phyloP scores from a whole-genome alignment of 2,797 vertebrate species.

The Pogonophryne albipinna region DNA sequence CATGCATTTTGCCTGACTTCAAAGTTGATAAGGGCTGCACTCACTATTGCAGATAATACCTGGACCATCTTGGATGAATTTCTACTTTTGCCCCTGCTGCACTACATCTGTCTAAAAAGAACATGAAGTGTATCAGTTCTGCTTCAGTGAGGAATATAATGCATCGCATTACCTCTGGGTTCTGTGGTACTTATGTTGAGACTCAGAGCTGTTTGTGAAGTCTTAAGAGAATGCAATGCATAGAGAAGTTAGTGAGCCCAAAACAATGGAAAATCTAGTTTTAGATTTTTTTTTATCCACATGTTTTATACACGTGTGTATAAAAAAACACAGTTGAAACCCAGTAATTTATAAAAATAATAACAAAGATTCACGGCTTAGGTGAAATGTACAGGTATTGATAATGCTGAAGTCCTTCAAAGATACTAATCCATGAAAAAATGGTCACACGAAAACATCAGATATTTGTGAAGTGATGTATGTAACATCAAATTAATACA shows the following conservation, averaged over 20 bases:
- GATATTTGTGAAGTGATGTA: background rate
- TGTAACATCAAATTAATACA: background rate
- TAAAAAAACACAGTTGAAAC: background rate
- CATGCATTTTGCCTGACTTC: slow-evolving; percentile 62
- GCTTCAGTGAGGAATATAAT: slow-evolving; percentile 45
- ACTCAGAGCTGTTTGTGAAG: slow-evolving; percentile 20
- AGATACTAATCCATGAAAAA: no score
- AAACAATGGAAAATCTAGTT: slow-evolving; percentile 47
- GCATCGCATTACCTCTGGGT: slow-evolving; percentile 34
- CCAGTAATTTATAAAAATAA: background rate
- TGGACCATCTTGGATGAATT: slow-evolving; percentile 66
- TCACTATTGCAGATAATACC: slow-evolving; percentile 59
- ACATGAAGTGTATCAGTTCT: slow-evolving; percentile 51
- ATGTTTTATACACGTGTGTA: background rate
- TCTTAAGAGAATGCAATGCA: slow-evolving; percentile 15
- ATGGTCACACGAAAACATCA: background rate
- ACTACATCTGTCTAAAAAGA: slow-evolving; percentile 55
- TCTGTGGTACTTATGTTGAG: slow-evolving; percentile 26
- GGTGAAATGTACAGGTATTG: background rate
- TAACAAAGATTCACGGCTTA: background rate
- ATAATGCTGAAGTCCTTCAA: background rate
- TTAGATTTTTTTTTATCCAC: background rate
- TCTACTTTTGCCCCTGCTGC: slow-evolving; percentile 45
- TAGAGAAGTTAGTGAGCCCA: slow-evolving; percentile 17
- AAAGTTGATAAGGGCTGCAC: slow-evolving; percentile 56